Conservation (phyloP, 1,140 invertebrate species). For the Tetranychus urticae region DNA sequence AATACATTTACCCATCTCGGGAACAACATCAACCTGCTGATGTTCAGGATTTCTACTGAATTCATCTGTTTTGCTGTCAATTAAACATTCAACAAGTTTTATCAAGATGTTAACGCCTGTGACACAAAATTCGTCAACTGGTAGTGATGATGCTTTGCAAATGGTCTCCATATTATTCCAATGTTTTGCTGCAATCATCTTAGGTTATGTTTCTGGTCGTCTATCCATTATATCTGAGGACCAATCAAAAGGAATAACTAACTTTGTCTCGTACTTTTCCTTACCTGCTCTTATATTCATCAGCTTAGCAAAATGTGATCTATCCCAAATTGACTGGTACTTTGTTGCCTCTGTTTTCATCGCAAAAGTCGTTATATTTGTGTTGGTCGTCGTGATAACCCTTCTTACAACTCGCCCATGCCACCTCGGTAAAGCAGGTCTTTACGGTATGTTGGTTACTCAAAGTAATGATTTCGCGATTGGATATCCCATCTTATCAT, state of each 20-base stretch:
- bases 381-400: conserved; percentile 49
- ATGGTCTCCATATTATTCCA: not conserved
- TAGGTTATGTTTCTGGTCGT: conserved; percentile 65
- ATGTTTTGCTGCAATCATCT: conserved; percentile 23
- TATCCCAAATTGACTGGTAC: conserved; percentile 54
- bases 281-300: conserved; percentile 74
- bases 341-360: conserved; percentile 63
- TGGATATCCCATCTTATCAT: conserved; percentile 48
- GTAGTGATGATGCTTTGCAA: not conserved
- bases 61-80: too few relatives aligned
- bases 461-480: conserved; percentile 96
- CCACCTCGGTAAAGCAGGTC: conserved; percentile 55
- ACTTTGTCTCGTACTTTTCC: conserved; percentile 77
- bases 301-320: conserved; percentile 59
- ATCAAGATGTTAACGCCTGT: too few relatives aligned
- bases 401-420: conserved; percentile 48
- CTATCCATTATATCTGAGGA: conserved; percentile 52
- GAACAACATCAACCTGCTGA: too few relatives aligned
- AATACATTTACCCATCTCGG: too few relatives aligned
- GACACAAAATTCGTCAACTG: too few relatives aligned
- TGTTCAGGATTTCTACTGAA: too few relatives aligned
- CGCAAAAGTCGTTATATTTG: conserved; percentile 62
- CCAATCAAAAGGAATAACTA: conserved; percentile 72
- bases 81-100: too few relatives aligned
- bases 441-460: conserved; percentile 83